phyloP scores from a whole-genome alignment of 2,113 vertebrate genomes.

The Promerops cafer region DNA sequence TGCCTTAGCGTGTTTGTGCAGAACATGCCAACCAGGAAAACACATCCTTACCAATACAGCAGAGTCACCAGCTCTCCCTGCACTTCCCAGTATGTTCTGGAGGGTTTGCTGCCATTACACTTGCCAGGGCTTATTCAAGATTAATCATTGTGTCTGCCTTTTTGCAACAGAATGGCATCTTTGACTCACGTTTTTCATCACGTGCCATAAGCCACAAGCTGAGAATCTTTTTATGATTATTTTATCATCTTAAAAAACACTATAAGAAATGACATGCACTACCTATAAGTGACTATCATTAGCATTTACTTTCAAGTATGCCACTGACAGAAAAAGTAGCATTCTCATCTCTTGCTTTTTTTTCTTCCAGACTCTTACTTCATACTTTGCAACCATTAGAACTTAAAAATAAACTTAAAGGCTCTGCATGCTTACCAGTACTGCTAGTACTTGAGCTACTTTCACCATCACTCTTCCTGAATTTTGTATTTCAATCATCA shows the following conservation, averaged over 20 bases:
- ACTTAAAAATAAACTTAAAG: background rate
- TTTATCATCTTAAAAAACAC: conserved; percentile 21
- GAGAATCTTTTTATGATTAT: conserved; percentile 6
- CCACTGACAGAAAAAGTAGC: background rate
- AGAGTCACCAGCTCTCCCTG: background rate
- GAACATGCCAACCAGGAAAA: background rate
- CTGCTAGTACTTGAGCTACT: background rate
- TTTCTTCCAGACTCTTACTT: background rate
- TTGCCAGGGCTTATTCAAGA: background rate
- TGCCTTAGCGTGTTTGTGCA: background rate
- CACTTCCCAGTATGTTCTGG: background rate
- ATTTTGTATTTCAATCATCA: conserved; percentile 46
- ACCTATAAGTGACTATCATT: background rate
- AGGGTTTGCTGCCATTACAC: background rate
- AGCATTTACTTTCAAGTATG: conserved; percentile 13
- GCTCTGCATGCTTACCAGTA: background rate
- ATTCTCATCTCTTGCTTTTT: background rate
- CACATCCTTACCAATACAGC: background rate
- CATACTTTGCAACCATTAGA: background rate
- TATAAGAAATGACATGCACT: background rate
- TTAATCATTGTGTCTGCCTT: background rate
- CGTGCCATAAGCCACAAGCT: background rate
- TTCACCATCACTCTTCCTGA: background rate
- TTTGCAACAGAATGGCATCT: background rate
- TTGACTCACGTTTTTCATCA: background rate